Conservation (phyloP, 2,888 invertebrate genomes). For the Acronicta alni region DNA sequence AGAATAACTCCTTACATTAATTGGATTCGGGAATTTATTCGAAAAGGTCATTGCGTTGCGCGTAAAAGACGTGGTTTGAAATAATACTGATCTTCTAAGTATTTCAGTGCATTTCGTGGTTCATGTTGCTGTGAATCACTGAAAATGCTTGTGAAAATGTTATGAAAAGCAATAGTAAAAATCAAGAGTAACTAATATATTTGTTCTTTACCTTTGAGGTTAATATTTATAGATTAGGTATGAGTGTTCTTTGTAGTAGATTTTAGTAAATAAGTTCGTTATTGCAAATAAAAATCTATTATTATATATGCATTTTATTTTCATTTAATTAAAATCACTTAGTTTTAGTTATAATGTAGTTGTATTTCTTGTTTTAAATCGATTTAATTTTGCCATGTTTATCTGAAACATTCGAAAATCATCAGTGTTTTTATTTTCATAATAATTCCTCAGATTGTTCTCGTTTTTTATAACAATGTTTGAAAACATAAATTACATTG, state of each 20-base stretch:
- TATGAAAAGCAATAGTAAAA: no score
- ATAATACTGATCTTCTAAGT: not conserved
- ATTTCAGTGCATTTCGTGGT: conserved; percentile 1
- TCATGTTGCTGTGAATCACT: not conserved
- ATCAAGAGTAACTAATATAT: no score
- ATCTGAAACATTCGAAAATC: conserved; percentile 51
- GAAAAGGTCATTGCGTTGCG: conserved; percentile 33
- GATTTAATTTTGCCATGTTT: conserved; percentile 47
- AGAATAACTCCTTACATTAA: conserved; percentile 72
- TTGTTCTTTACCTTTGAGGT: no score
- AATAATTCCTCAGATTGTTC: not conserved
- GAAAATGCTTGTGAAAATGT: not conserved
- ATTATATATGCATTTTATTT: not conserved
- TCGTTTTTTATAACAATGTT: no score
- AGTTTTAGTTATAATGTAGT: no score
- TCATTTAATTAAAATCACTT: not conserved
- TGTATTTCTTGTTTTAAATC: conserved; percentile 41
- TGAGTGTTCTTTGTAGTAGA: not conserved
- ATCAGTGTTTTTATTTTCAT: not conserved
- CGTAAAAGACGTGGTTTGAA: not conserved
- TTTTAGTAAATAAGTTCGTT: not conserved
- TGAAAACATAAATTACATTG: no score
- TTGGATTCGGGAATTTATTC: conserved; percentile 71
- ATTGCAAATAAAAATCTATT: conserved; percentile 1
- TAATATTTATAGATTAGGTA: no score